A percentile compares a stretch with the other conserved stretches of the same genome.
These are phyloP conservation scores for Parus major DNA, from an alignment of 2,113 vertebrate genomes.

Conservation along the genomic window DNA sequence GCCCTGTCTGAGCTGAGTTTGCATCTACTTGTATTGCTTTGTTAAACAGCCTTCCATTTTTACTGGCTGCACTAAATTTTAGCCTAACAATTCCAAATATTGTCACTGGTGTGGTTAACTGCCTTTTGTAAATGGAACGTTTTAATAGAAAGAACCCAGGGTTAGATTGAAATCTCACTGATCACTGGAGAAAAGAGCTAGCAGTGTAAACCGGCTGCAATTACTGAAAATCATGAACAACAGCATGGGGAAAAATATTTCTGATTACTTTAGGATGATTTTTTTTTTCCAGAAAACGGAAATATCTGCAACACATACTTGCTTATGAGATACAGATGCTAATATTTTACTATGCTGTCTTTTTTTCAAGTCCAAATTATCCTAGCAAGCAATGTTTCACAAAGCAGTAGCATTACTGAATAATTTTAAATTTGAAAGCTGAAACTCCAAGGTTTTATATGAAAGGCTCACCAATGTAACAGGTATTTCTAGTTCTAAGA, in stretches of 20 bases:
- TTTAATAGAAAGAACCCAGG: not conserved
- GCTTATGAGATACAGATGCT: not conserved
- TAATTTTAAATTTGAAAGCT: not conserved
- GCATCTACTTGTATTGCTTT: not conserved
- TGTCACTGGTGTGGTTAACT: not conserved
- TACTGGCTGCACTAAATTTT: not conserved
- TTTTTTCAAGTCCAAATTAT: slow-evolving; percentile 29
- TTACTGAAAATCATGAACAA: not conserved
- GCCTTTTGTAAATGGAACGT: not conserved
- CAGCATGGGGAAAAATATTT: not conserved
- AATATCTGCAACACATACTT: not conserved
- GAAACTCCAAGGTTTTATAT: not conserved
- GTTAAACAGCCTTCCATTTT: not conserved
- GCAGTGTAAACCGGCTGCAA: not conserved
- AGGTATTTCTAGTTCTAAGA: slow-evolving; percentile 4
- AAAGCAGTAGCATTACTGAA: not conserved
- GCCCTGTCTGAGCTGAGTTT: not conserved
- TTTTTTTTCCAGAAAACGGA: not conserved
- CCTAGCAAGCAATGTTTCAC: not conserved
- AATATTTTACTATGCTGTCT: not conserved
- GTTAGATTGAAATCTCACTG: not conserved
- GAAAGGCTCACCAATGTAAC: not conserved
- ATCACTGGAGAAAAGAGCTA: not conserved
- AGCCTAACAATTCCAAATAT: not conserved
- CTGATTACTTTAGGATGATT: not conserved